Percentiles rank a stretch among this genome's conserved stretches.
Conservation (phyloP, 2,888 invertebrate genomes). For the Mesochorus sp. region DNA sequence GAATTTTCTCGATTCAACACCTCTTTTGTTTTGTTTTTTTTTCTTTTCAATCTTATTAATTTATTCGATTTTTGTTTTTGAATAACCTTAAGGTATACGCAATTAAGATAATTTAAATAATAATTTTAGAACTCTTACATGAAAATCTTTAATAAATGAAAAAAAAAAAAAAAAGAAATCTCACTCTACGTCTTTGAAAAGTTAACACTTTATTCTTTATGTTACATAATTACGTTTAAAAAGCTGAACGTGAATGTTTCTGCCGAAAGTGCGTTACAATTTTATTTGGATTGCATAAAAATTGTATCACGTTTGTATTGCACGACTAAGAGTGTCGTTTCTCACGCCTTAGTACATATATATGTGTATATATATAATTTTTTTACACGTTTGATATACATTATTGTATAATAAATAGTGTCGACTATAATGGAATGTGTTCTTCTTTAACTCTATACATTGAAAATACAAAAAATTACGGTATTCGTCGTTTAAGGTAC, state of each 20-base stretch:
- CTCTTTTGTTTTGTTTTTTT: background rate
- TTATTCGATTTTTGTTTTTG: too few relatives aligned
- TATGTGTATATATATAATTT: background rate
- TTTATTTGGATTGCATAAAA: background rate
- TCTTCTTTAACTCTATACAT: constrained; percentile 63
- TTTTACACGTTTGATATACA: constrained; percentile 56
- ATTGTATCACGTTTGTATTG: constrained; percentile 19
- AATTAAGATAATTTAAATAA: too few relatives aligned
- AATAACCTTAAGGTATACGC: too few relatives aligned
- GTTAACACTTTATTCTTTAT: constrained; percentile 56
- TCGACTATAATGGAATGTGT: constrained; percentile 71
- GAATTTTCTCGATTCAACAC: too few relatives aligned
- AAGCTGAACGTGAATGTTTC: constrained; percentile 39
- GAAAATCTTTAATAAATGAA: too few relatives aligned
- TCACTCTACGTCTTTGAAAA: constrained; percentile 26
- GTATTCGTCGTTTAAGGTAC: constrained; percentile 57
- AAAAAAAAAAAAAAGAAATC: background rate
- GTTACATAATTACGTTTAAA: constrained; percentile 36
- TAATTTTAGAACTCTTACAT: too few relatives aligned
- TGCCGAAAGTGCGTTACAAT: constrained; percentile 37
- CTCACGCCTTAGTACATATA: background rate
- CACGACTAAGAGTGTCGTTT: constrained; percentile 11
- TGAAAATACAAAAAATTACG: constrained; percentile 68
- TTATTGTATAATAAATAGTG: constrained; percentile 54
- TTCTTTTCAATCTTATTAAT: background rate